Conservation (phyloP, 2,113 vertebrate species). For the Pitta sordida region DNA sequence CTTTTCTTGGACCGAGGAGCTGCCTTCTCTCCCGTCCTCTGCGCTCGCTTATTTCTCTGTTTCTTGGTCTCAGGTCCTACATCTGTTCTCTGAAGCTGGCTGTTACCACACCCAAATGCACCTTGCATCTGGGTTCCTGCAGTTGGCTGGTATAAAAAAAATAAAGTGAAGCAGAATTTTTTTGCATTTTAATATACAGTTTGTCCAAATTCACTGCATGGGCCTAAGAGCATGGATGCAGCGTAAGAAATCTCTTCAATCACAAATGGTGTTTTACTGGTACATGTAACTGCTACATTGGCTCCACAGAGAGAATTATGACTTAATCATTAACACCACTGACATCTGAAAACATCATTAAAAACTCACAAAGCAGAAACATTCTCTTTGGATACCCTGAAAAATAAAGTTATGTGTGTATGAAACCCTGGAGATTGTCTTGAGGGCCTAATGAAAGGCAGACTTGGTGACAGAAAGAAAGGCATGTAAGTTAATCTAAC, state of each 20-base stretch:
- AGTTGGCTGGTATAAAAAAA: constrained; percentile 64
- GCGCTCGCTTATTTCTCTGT: constrained; percentile 82
- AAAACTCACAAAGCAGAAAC: background rate
- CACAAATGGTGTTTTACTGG: background rate
- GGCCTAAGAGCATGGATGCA: background rate
- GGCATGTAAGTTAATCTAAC: background rate
- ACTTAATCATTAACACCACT: background rate
- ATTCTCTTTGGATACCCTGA: background rate
- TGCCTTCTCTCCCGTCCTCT: constrained; percentile 78
- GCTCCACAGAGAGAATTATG: background rate
- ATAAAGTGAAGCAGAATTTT: constrained; percentile 28
- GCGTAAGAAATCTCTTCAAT: background rate
- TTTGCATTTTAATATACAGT: background rate
- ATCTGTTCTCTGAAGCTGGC: constrained; percentile 71
- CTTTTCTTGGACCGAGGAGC: constrained; percentile 87
- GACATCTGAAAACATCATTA: background rate
- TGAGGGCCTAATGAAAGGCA: background rate
- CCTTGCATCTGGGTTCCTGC: constrained; percentile 69
- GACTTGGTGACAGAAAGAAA: background rate
- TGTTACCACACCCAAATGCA: constrained; percentile 72
- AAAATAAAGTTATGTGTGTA: background rate
- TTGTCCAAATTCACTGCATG: background rate
- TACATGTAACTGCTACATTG: background rate
- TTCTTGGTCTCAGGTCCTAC: constrained; percentile 85
- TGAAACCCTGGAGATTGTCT: background rate